phyloP scores from a whole-genome alignment of 92 coral and sea anemone species.

The Actinernus sp. region DNA sequence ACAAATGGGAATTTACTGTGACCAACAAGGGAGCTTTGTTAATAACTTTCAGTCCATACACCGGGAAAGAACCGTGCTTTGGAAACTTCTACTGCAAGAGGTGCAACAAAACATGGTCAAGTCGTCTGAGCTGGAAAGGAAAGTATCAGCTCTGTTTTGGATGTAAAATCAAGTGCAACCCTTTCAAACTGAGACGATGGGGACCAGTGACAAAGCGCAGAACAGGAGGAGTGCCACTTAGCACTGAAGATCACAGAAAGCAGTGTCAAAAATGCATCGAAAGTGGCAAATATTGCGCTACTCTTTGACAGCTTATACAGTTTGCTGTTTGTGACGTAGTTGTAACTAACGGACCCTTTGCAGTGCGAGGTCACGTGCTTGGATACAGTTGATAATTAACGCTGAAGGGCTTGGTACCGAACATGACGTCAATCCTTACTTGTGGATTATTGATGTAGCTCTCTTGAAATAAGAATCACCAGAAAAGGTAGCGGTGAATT shows the following conservation, averaged over 20 bases:
- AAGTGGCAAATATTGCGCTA: background rate
- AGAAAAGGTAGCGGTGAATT: no score
- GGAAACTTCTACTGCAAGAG: slow-evolving; percentile 27
- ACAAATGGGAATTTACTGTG: background rate
- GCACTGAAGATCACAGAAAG: background rate
- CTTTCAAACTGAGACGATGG: slow-evolving; percentile 5
- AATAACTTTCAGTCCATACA: slow-evolving; percentile 26
- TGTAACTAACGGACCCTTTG: no score
- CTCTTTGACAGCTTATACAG: no score
- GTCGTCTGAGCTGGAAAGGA: slow-evolving; percentile 12
- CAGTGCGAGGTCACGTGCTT: no score
- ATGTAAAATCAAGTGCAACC: slow-evolving; percentile 5
- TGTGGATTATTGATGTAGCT: no score
- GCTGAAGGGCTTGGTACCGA: no score
- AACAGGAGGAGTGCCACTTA: no score
- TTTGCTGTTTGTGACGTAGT: no score
- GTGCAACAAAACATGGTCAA: slow-evolving; percentile 22
- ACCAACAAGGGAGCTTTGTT: slow-evolving; percentile 36
- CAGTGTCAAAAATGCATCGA: slow-evolving; percentile 2
- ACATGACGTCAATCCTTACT: no score
- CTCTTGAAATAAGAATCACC: no score
- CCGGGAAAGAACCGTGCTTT: slow-evolving; percentile 22
- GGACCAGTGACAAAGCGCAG: no score
- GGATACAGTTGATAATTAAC: no score
- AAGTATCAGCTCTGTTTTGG: background rate